A percentile compares a stretch with the other conserved stretches of the same genome.
Evolutionary conservation across 2,797 vertebrate genomes (phyloP).

Genomic region (Buphagus erythrorhynchus): DNA sequence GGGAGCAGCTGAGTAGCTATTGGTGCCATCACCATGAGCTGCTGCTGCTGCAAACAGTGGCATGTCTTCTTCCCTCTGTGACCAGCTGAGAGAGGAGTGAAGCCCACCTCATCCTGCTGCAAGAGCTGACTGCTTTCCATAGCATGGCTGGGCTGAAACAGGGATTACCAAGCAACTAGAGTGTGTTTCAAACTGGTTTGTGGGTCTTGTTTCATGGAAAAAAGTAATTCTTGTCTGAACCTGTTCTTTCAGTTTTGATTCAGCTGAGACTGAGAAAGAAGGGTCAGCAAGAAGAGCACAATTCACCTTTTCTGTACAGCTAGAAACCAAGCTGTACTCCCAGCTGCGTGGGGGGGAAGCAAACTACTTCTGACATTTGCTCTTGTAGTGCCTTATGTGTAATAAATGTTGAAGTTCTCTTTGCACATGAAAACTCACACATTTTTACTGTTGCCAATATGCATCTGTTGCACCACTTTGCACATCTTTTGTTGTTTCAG

Average conservation of each 20-base stretch:
- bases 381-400: neutral
- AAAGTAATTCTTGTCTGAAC: neutral
- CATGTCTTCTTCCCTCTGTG: neutral
- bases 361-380: neutral
- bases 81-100: neutral
- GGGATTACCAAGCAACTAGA: neutral
- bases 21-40: neutral
- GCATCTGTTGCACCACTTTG: neutral
- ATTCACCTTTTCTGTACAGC: neutral
- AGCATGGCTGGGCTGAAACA: neutral
- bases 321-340: neutral
- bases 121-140: neutral
- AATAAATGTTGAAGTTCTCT: neutral
- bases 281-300: neutral
- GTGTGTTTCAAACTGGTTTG: neutral
- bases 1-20: fast-evolving
- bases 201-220: neutral
- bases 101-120: neutral
- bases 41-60: neutral
- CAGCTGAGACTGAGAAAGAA: neutral
- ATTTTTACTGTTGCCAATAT: neutral
- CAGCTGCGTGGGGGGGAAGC: neutral
- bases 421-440: neutral
- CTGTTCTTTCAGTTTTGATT: neutral
- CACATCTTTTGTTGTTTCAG: fast-evolving